phyloP scores from a whole-genome alignment of 2,113 vertebrate species.

The Raja brachyura region DNA sequence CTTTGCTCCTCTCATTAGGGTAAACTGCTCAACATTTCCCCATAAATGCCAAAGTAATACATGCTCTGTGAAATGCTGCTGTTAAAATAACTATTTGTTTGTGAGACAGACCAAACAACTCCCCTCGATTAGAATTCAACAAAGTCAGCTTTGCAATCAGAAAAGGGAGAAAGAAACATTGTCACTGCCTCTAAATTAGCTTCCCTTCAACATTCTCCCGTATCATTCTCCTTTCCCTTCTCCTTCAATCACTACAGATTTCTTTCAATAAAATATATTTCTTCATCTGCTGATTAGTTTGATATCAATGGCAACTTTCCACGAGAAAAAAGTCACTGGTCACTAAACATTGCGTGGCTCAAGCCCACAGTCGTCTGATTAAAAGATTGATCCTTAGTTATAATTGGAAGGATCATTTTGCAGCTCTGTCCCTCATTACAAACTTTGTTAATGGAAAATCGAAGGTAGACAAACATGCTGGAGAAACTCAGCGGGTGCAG shows the following conservation, averaged over 20 bases:
- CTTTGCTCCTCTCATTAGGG: neutral
- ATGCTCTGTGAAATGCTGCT: neutral
- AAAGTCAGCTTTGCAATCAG: neutral
- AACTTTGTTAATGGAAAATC: neutral
- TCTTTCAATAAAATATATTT: neutral
- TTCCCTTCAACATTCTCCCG: neutral
- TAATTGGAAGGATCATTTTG: neutral
- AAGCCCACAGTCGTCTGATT: neutral
- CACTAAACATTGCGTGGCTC: neutral
- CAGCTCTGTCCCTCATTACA: neutral
- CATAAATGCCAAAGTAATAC: neutral
- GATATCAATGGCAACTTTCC: neutral
- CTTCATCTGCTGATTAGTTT: neutral
- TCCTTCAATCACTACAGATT: neutral
- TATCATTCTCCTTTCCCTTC: neutral
- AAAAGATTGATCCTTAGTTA: neutral
- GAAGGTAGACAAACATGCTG: too few relatives aligned
- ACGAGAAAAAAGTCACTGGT: neutral
- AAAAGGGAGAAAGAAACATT: neutral
- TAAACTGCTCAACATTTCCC: neutral
- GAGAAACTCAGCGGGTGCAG: too few relatives aligned
- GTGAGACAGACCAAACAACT: neutral
- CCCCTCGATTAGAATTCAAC: neutral
- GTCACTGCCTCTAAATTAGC: neutral
- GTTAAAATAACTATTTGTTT: neutral